phyloP scores from a whole-genome alignment of 2,797 vertebrate species.

The Paratrypauchen microcephalus region DNA sequence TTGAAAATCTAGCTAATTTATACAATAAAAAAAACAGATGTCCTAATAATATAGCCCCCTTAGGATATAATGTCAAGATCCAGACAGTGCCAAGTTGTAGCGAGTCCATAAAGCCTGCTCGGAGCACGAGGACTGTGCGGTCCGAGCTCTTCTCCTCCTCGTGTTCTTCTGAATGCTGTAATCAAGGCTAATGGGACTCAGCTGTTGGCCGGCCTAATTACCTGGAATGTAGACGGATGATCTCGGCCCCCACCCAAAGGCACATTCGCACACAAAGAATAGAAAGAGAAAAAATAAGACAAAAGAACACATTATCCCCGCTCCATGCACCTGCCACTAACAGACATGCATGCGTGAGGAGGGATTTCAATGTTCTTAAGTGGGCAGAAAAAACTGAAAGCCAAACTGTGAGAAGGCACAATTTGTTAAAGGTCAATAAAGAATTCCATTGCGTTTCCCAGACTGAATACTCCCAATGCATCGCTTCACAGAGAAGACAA shows the following conservation, averaged over 20 bases:
- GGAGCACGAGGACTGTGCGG: slow-evolving; percentile 17
- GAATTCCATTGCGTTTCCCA: slow-evolving; percentile 28
- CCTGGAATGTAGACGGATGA: slow-evolving; percentile 75
- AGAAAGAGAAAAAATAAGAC: neutral
- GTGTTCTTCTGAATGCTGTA: slow-evolving; percentile 64
- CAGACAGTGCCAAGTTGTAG: slow-evolving; percentile 11
- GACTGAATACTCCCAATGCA: slow-evolving; percentile 22
- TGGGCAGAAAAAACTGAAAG: slow-evolving; percentile 12
- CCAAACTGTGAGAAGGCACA: slow-evolving; percentile 6
- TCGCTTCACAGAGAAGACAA: slow-evolving; percentile 11
- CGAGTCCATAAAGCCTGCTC: slow-evolving; percentile 2
- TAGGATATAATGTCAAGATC: neutral
- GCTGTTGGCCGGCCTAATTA: slow-evolving; percentile 78
- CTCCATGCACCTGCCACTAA: slow-evolving; percentile 42
- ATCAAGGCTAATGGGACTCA: slow-evolving; percentile 79
- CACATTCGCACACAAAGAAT: slow-evolving; percentile 11
- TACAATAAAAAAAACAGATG: too few species aligned
- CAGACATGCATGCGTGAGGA: neutral
- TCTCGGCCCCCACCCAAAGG: slow-evolving; percentile 47
- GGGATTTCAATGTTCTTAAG: slow-evolving; percentile 4
- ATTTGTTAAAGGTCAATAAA: slow-evolving; percentile 39
- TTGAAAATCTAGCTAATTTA: too few species aligned
- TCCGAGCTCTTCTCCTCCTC: slow-evolving; percentile 19
- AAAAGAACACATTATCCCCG: slow-evolving; percentile 11
- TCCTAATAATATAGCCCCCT: too few species aligned